Percentiles rank a stretch among this genome's conserved stretches.
Evolutionary conservation across 92 coral and sea anemone species (phyloP).

Genomic region (Palythoa heliodiscus): DNA sequence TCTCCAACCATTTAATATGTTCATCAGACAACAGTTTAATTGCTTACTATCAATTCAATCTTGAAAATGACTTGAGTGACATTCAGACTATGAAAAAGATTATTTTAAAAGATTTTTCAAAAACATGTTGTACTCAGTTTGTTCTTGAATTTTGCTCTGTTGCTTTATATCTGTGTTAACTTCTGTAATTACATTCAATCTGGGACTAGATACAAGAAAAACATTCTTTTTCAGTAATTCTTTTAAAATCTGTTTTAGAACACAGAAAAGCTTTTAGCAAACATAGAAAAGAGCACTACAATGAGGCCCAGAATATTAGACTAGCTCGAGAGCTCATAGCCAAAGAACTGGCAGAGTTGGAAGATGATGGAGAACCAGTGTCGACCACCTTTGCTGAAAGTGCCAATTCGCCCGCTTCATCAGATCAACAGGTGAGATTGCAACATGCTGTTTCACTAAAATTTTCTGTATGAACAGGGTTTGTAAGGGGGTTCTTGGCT

Average conservation of each 20-base stretch:
- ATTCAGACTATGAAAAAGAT: no score
- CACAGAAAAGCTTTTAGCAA: constrained; percentile 64
- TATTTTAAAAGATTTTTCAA: no score
- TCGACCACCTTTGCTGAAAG: constrained; percentile 37
- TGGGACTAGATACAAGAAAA: no score
- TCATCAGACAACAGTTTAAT: no score
- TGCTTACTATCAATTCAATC: no score
- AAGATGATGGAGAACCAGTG: constrained; percentile 70
- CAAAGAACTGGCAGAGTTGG: constrained; percentile 86
- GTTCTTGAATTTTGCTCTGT: no score
- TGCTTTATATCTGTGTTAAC: no score
- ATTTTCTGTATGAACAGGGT: background rate
- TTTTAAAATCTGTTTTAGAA: constrained; percentile 45
- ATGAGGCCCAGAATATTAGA: constrained; percentile 85
- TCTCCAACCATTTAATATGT: no score
- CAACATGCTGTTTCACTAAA: background rate
- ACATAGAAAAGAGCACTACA: constrained; percentile 88
- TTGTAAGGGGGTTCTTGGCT: background rate
- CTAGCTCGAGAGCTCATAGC: constrained; percentile 93
- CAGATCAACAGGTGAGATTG: constrained; percentile 67
- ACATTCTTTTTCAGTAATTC: background rate
- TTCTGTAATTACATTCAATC: no score
- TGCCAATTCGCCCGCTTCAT: constrained; percentile 33
- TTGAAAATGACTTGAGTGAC: no score
- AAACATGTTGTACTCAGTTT: no score